phyloP scores from a whole-genome alignment of 2,797 vertebrate genomes.

The Sorex maritimensis region DNA sequence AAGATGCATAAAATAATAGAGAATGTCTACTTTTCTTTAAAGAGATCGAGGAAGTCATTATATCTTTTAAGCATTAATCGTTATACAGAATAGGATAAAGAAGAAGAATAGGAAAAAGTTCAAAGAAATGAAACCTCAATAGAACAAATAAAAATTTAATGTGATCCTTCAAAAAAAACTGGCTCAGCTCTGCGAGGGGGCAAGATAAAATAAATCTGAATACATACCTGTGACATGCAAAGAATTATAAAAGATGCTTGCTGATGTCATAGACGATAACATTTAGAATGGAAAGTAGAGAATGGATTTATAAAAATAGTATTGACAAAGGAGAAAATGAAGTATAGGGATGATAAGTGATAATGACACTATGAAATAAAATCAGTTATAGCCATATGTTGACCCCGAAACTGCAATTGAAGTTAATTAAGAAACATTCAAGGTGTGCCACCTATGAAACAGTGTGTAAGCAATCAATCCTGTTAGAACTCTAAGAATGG shows the following conservation, averaged over 20 bases:
- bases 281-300: background rate
- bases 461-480: background rate
- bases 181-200: background rate
- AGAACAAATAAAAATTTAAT: conserved; percentile 38
- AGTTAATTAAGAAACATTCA: too few relatives aligned
- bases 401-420: too few relatives aligned
- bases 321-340: background rate
- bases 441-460: too few relatives aligned
- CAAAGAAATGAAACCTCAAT: background rate
- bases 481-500: background rate
- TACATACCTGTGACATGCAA: background rate
- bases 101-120: conserved; percentile 13
- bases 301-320: background rate
- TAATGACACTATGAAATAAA: conserved; percentile 1
- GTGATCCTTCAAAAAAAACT: background rate
- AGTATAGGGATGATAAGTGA: background rate
- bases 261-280: background rate
- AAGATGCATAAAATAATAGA: background rate
- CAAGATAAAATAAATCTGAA: background rate
- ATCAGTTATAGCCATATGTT: background rate
- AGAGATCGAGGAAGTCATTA: background rate
- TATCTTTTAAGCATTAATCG: conserved; percentile 7
- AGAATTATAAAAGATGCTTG: background rate
- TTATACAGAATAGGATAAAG: background rate
- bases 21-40: conserved; percentile 36